Evolutionary conservation across 2,888 invertebrate species (phyloP), one percentile per base, ranked within the genome.

Genomic region (Caenorhabditis afra): DNA sequence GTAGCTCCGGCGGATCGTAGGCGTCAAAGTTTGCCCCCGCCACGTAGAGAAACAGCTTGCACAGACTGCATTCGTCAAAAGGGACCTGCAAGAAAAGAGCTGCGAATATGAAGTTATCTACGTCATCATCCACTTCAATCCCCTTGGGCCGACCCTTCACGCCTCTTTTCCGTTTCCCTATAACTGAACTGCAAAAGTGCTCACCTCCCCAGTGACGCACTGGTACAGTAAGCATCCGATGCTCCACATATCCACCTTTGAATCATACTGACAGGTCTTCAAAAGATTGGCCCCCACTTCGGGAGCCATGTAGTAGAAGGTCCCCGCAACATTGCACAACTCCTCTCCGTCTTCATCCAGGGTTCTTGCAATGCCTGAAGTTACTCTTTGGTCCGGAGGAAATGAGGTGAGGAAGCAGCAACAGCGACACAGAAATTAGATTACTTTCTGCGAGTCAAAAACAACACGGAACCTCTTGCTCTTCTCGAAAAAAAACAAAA

Each of bases 201-300:
- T 73, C 23, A 87, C 88, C 68, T 85, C 84, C 67, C 89, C 89
- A 18, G 86, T 87, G 35, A 87, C 73, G 66, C 87, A 87, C 76
- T 89, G 88, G 50, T 88, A 89, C 41, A 89, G 59, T n/a, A 89
- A 83, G 45, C 88, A 89, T 14, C 90, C 90, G 45, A 90, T 87
- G 55, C 87, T 87, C 90, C 90, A 90, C 87, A 90, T 89, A 68
- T 90, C 90, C 11, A 88, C 87, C 61, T 83, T 81, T 8, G 85
- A 82, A 61, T 88, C 85, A 57, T 88, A 88, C 18, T 86, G 83
- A 57, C 84, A 84, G 14, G 81, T 83, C 47, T 82, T 85, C 49
- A 88, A 68, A 14, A 89, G 65, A 55, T 90, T 90, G 3, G 88
- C 90, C 8, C 90, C 90, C 11, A 84, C 85, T 81, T 89, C 89